phyloP scores from a whole-genome alignment of 2,888 invertebrate genomes.

The Chymomyza amoena region DNA sequence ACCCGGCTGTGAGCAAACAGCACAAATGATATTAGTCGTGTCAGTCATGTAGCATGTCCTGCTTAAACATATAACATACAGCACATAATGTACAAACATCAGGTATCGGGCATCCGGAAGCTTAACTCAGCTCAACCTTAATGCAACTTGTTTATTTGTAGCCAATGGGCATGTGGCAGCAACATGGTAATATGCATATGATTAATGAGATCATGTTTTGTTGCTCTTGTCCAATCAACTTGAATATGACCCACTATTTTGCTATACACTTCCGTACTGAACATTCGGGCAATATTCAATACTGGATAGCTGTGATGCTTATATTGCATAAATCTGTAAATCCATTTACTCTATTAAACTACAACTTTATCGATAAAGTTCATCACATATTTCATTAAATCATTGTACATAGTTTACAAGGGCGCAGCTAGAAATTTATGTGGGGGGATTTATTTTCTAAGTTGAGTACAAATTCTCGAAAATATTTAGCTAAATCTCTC shows the following conservation, averaged over 20 bases:
- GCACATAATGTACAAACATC: slow-evolving; percentile 43
- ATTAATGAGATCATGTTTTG: slow-evolving; percentile 67
- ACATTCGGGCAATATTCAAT: not conserved
- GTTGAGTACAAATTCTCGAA: too few relatives aligned
- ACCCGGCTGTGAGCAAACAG: not conserved
- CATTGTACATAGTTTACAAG: too few relatives aligned
- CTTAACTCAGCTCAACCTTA: slow-evolving; percentile 4
- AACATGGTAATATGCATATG: slow-evolving; percentile 60
- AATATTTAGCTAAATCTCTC: too few relatives aligned
- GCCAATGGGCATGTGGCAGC: slow-evolving; percentile 31
- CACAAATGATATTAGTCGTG: slow-evolving; percentile 1
- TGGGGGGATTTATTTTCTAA: too few relatives aligned
- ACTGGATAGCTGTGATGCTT: too few relatives aligned
- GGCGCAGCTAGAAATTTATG: too few relatives aligned
- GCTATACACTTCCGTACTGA: not conserved
- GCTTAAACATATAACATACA: not conserved
- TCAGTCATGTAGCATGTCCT: not conserved
- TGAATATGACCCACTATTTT: not conserved
- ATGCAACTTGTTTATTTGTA: not conserved
- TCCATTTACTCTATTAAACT: too few relatives aligned
- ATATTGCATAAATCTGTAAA: too few relatives aligned
- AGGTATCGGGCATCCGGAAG: slow-evolving; percentile 30
- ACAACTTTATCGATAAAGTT: too few relatives aligned
- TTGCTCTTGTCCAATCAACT: not conserved
- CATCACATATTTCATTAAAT: too few relatives aligned